A percentile compares a stretch with the other conserved stretches of the same genome.
These are phyloP conservation scores for Fabriciana adippe DNA, from an alignment of 2,888 invertebrate species.

Conservation along the genomic window DNA sequence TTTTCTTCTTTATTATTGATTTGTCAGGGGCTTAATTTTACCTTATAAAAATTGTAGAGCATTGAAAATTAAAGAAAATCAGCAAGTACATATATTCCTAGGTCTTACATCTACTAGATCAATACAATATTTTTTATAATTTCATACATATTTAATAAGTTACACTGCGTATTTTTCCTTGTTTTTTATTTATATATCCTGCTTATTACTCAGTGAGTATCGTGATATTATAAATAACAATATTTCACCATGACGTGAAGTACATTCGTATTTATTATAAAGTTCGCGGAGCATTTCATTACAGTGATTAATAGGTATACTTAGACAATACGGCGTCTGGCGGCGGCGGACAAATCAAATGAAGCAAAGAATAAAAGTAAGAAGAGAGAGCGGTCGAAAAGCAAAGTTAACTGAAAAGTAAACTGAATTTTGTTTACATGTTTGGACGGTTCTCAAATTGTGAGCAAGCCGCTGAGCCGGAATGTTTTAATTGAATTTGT, in stretches of 20 bases:
- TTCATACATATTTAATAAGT: no score
- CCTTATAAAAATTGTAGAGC: neutral
- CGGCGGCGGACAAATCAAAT: conserved; percentile 47
- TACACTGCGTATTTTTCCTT: no score
- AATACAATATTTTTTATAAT: no score
- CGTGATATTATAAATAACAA: conserved; percentile 15
- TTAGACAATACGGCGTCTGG: conserved; percentile 28
- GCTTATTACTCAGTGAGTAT: neutral
- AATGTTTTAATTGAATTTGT: conserved; percentile 58
- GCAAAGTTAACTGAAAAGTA: conserved; percentile 58
- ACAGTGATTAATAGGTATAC: conserved; percentile 32
- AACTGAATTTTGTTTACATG: conserved; percentile 63
- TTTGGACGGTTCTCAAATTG: conserved; percentile 54
- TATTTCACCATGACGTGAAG: conserved; percentile 9
- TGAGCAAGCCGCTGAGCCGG: conserved; percentile 48
- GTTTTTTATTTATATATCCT: no score
- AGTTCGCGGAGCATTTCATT: conserved; percentile 31
- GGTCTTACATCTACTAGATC: no score
- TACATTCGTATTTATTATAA: conserved; percentile 23
- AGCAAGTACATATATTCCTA: no score
- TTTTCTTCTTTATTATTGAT: neutral
- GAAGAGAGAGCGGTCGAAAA: conserved; percentile 51
- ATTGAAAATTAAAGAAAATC: no score
- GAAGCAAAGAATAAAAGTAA: conserved; percentile 51
- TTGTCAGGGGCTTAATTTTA: neutral